Evolutionary conservation across 2,888 invertebrate genomes (phyloP).

Genomic region (Drosophila picticornis): DNA sequence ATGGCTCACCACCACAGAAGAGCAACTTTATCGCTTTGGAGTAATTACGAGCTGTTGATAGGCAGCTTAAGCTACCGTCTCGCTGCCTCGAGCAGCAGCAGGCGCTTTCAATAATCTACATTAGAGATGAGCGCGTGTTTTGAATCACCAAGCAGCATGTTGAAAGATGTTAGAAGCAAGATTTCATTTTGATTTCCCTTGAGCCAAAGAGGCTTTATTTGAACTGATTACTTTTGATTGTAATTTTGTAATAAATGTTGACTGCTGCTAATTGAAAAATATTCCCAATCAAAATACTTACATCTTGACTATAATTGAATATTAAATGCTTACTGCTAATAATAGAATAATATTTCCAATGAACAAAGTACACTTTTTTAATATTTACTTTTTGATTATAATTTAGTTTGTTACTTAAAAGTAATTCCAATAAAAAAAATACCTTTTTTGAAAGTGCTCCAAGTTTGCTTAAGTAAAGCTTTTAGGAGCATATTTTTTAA

Average conservation of each 20-base stretch:
- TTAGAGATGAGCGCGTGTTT: constrained; percentile 65
- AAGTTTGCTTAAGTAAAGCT: background rate
- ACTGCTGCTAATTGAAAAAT: background rate
- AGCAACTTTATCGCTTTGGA: constrained; percentile 69
- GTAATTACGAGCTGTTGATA: constrained; percentile 80
- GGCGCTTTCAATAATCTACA: constrained; percentile 25
- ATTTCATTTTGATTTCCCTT: background rate
- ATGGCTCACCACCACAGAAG: constrained; percentile 1
- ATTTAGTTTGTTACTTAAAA: background rate
- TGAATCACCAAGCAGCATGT: background rate
- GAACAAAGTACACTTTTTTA: background rate
- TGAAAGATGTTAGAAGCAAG: background rate
- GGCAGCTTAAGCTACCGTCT: constrained; percentile 73
- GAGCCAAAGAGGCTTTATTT: background rate
- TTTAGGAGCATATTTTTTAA: background rate
- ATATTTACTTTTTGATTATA: background rate
- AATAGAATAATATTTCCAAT: background rate
- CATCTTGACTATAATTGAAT: background rate
- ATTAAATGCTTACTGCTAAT: background rate
- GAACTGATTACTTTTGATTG: background rate
- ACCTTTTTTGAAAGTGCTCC: background rate
- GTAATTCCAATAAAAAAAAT: background rate
- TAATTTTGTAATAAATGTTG: background rate
- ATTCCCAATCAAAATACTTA: background rate
- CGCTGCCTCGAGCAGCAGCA: constrained; percentile 21